Evolutionary conservation across 2,113 vertebrate species (phyloP).

Genomic region (Halichoeres trimaculatus): DNA sequence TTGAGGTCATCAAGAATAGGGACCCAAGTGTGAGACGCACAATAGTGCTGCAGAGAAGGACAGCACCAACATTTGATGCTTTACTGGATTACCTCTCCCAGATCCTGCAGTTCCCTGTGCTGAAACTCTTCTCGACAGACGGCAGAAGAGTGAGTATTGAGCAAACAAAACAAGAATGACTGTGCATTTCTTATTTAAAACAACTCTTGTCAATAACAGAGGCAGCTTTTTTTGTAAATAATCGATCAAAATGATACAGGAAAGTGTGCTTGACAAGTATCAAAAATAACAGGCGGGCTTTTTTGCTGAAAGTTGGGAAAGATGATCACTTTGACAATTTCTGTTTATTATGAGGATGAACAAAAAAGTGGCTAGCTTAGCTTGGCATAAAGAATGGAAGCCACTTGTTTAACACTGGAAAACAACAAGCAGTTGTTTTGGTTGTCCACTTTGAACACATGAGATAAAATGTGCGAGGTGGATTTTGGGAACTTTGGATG

Average conservation of each 20-base stretch:
- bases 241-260: too few relatives aligned
- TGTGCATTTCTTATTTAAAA: neutral
- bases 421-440: too few relatives aligned
- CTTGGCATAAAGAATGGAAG: neutral
- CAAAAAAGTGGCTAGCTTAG: neutral
- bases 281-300: neutral
- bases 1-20: conserved; percentile 90
- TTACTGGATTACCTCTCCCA: conserved; percentile 90
- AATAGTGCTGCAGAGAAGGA: conserved; percentile 86
- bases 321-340: neutral
- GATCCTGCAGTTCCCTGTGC: conserved; percentile 88
- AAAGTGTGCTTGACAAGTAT: too few relatives aligned
- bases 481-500: neutral
- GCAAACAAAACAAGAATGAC: neutral
- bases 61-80: conserved; percentile 88
- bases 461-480: too few relatives aligned
- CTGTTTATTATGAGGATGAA: neutral
- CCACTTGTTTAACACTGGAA: neutral
- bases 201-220: neutral
- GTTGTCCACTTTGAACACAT: too few relatives aligned
- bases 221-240: neutral
- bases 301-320: neutral
- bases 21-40: conserved; percentile 81
- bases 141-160: conserved; percentile 89
- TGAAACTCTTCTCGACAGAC: conserved; percentile 89